Base-by-base conservation (phyloP, 2,797 vertebrate species). In the Sebastiscus tertius region DNA sequence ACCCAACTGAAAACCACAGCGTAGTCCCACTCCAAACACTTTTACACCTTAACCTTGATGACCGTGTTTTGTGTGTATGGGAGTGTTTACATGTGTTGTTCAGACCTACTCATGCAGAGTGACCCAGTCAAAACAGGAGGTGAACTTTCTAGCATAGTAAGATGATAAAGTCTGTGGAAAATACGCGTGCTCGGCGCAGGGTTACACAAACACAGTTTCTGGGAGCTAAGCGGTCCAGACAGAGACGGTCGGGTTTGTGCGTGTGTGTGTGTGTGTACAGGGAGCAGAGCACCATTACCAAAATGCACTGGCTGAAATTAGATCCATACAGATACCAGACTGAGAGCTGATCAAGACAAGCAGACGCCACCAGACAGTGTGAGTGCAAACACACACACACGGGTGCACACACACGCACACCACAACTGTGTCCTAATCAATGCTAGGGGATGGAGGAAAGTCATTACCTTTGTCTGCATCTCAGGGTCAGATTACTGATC, bases 341-440 rank as follows among this genome's bases (percentile, higher is more conserved):
- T 94, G 93, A 93, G 94, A 93, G 94, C 94, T 95, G 95, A 96
- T 95, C 95, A 96, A 96, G 95, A 96, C 95, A 95, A 94, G 92
- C 93, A 94, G 96, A 96, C 95, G 95, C 96, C 96, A 95, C 94
- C 94, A 94, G 94, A 95, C 94, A 93, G 87, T 75, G 86, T 9
- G 81, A 82, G 85, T 66, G 81, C 82, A 80, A n/a, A 78, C 81
- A 68, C 77, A 85, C 87, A 31, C 29, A 68, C 27, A 62, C 27
- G 1, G 4, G 42, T 72, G 71, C 74, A 10, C 60, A n/a, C 60
- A 54, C 81, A 75, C 86, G 84, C 54, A 74, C 73, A 63, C 61
- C 80, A 77, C 86, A 86, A 85, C 90, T 80, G 84, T 89, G 91
- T 82, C 92, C 92, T 93, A 95, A 96, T 96, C 96, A 95, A 96